These are phyloP conservation scores for Yponomeuta plumbellus DNA, from an alignment of 2,888 invertebrate genomes.

Conservation along the genomic window DNA sequence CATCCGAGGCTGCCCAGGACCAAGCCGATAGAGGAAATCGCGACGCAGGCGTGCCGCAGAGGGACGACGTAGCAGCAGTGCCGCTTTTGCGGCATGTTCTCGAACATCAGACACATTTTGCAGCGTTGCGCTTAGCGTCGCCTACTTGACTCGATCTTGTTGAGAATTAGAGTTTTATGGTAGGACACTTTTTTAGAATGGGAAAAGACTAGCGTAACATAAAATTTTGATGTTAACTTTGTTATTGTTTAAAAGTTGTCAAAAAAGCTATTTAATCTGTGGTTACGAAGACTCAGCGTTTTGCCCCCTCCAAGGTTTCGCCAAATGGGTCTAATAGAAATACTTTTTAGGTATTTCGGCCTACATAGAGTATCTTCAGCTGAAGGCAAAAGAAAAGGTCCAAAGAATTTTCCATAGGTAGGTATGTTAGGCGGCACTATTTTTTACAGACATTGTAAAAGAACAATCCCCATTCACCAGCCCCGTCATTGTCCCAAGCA, in stretches of 20 bases:
- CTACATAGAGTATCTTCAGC: too few species aligned
- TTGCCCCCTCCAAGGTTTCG: too few species aligned
- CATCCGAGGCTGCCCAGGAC: not conserved
- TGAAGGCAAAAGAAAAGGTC: too few species aligned
- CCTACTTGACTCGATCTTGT: too few species aligned
- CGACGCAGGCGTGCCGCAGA: not conserved
- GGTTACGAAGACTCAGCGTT: not conserved
- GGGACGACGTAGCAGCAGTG: not conserved
- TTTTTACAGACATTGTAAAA: too few species aligned
- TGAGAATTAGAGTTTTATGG: too few species aligned
- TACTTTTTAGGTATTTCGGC: too few species aligned
- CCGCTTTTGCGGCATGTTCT: not conserved
- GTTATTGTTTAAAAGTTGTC: not conserved
- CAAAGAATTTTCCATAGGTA: too few species aligned
- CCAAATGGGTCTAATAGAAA: too few species aligned
- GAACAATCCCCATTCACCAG: too few species aligned
- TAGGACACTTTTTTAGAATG: too few species aligned
- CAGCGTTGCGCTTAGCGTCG: not conserved
- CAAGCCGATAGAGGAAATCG: not conserved
- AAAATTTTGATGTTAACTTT: not conserved
- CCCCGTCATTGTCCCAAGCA: conserved; percentile 35
- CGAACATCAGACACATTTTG: not conserved
- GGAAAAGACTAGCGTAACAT: not conserved
- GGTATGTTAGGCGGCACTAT: too few species aligned
- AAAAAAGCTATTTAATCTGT: not conserved